A percentile compares a stretch with the other conserved stretches of the same genome.
phyloP scores from a whole-genome alignment of 2,797 vertebrate genomes.

The Melanotaenia parkinsoni region DNA sequence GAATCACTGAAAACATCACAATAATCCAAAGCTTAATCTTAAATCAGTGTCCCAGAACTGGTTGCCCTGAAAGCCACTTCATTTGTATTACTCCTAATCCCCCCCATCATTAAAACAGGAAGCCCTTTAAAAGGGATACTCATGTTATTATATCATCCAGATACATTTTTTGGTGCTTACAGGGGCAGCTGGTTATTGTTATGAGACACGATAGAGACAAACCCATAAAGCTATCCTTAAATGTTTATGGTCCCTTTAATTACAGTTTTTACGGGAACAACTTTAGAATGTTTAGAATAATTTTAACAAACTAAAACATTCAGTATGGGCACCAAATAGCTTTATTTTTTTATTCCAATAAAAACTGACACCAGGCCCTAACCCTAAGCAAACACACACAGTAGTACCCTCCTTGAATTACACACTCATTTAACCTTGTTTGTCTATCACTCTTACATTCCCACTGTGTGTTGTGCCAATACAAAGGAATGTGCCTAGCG shows the following conservation, averaged over 20 bases:
- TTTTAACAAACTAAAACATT: neutral
- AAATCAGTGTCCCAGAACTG: neutral
- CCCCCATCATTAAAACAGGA: neutral
- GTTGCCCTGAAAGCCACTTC: neutral
- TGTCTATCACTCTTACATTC: constrained; percentile 43
- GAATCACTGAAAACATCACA: neutral
- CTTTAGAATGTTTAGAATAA: neutral
- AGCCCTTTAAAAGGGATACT: neutral
- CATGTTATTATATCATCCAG: neutral
- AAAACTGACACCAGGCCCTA: neutral
- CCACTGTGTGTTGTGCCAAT: constrained; percentile 46
- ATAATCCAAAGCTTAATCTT: neutral
- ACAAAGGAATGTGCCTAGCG: constrained; percentile 78
- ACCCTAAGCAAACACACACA: constrained; percentile 9
- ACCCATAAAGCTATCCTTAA: neutral
- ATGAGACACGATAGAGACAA: constrained; percentile 3
- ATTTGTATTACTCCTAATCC: neutral
- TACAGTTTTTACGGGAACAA: neutral
- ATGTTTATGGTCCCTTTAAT: neutral
- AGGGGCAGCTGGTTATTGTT: neutral
- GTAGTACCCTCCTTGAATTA: constrained; percentile 32
- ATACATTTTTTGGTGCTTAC: neutral
- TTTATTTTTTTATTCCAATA: neutral
- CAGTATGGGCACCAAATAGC: neutral
- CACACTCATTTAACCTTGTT: constrained; percentile 57